Evolutionary conservation across 2,888 invertebrate genomes (phyloP).

Genomic region (Tenthredo distinguenda): DNA sequence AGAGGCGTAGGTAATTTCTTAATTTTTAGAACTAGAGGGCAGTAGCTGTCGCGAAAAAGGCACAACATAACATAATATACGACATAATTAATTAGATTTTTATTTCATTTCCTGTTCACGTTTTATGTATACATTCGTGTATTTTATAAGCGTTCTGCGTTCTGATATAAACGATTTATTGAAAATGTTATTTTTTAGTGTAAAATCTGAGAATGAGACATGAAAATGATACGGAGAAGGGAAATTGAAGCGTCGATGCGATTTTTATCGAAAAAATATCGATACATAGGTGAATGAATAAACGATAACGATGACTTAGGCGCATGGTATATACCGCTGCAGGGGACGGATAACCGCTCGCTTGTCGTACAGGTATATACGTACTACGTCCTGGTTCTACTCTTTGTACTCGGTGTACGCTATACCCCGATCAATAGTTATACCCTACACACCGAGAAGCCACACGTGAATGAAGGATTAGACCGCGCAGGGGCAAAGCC

Average conservation of each 20-base stretch:
- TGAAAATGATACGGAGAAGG: too few species aligned
- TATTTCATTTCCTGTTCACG: not conserved
- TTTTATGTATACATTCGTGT: not conserved
- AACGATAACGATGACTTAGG: not conserved
- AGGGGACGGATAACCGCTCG: not conserved
- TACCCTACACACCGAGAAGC: slow-evolving; percentile 4
- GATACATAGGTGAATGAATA: not conserved
- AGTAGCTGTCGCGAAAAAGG: not conserved
- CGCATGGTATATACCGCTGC: not conserved
- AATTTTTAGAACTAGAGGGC: not conserved
- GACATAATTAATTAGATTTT: not conserved
- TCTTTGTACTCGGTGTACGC: not conserved
- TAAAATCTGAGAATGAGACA: too few species aligned
- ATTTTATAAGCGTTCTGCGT: not conserved
- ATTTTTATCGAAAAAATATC: not conserved
- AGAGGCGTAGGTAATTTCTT: not conserved
- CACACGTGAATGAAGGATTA: slow-evolving; percentile 40
- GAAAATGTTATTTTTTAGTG: too few species aligned
- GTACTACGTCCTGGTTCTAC: not conserved
- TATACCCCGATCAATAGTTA: slow-evolving; percentile 25
- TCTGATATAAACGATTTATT: too few species aligned
- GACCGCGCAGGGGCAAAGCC: slow-evolving; percentile 35
- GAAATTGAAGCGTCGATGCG: too few species aligned
- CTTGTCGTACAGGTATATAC: not conserved
- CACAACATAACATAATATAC: not conserved